A percentile compares a stretch with the other conserved stretches of the same genome.
These are phyloP conservation scores for Diadophis punctatus DNA, from an alignment of 2,113 vertebrate species.

Conservation along the genomic window DNA sequence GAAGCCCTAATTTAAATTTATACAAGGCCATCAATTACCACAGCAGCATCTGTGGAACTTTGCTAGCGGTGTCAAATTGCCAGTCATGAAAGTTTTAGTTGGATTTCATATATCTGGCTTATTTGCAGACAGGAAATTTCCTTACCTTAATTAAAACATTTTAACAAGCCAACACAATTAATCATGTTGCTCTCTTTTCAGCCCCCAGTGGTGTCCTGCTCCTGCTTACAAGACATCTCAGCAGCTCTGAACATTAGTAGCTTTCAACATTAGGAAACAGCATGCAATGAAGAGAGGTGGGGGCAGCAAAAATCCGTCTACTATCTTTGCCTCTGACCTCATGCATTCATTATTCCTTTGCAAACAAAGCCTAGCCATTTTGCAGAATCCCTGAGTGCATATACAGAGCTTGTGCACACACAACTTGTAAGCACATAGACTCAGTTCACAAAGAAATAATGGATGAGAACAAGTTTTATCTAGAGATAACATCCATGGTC, in stretches of 20 bases:
- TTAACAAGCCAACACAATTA: constrained; percentile 23
- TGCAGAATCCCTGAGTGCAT: neutral
- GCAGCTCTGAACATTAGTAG: neutral
- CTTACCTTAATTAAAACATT: constrained; percentile 61
- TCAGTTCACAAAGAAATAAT: neutral
- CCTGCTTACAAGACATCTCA: neutral
- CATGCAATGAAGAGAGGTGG: neutral
- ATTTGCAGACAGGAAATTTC: constrained; percentile 60
- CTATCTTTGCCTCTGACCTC: neutral
- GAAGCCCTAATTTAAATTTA: constrained; percentile 64
- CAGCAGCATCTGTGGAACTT: constrained; percentile 22
- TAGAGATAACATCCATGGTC: neutral
- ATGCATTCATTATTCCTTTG: neutral
- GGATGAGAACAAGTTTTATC: neutral
- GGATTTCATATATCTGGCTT: constrained; percentile 58
- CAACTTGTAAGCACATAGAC: neutral
- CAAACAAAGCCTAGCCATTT: neutral
- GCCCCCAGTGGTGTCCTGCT: neutral
- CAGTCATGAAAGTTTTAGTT: constrained; percentile 62
- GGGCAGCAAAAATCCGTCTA: neutral
- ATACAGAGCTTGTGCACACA: neutral
- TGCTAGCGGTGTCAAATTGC: constrained; percentile 58
- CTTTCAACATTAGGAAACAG: neutral
- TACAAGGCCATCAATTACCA: constrained; percentile 64
- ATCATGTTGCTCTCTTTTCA: neutral